Evolutionary conservation across 2,888 invertebrate genomes (phyloP), one percentile per base, ranked within the genome.

Genomic region (Odontocerum albicorne): DNA sequence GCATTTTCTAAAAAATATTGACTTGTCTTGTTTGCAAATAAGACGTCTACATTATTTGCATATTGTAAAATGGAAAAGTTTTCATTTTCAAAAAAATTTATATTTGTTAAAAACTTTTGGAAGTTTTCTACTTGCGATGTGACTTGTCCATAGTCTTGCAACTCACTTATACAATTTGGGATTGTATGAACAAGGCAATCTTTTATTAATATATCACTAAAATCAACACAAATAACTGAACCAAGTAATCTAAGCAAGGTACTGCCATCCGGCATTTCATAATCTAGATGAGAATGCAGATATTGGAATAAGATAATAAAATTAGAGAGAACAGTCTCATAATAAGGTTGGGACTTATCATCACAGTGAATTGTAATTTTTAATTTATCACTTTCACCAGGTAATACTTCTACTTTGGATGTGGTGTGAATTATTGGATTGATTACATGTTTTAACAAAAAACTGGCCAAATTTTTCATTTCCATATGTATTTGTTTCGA

Each of bases 1-100:
- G 92, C 90, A 44, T 75, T 77, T 51, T 82, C 81, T 50, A 90
- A 69, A 60, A 90, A 85, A 62, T 85, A 81, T 64, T 85, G 82
- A 62, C 88, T 87, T 47, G 88, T 85, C 65, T 88, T 89, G 65
- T 87, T 83, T 22, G 89, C 85, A 70, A 90, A 92, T 22, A 90
- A 72, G 3, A 82, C 74, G 67, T 92, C 88, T 53, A 92, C 83
- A 68, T 90, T 85, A 19, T 83, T 79, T 1, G 87, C 81, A 66
- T 89, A 92, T 32, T 86, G 79, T 1, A 84, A 68, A 44, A 93
- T 75, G 1, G 84, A 80, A 21, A 74, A 69, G 57, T 83, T 79
- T 1, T 77, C 71, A 12, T 75, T 68, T 1, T 75, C 72, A 59
- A 88, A 81, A 60, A 87, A 83, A 55, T 80, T 79, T 36, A 84